Conservation (phyloP, 2,888 invertebrate genomes). For the Drosophila flavopinicola region DNA sequence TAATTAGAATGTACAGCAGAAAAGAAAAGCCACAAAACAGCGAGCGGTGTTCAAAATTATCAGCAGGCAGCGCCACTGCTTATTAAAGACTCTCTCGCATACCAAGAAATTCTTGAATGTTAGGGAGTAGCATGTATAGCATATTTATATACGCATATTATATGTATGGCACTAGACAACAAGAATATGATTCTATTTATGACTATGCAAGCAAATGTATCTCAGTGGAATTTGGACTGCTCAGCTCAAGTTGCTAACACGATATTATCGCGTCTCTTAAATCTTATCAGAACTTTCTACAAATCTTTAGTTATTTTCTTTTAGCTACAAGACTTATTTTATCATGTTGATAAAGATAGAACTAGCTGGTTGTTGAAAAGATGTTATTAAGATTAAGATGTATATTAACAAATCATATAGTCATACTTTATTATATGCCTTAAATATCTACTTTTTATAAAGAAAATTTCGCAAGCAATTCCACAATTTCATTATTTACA, state of each 20-base stretch:
- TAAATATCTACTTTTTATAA: too few relatives aligned
- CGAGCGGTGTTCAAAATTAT: constrained; percentile 49
- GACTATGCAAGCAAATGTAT: neutral
- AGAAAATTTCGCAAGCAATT: too few relatives aligned
- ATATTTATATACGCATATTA: neutral
- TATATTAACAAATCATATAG: too few relatives aligned
- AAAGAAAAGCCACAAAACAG: constrained; percentile 25
- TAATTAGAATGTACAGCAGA: constrained; percentile 57
- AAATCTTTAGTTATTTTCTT: constrained; percentile 3
- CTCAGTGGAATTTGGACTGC: neutral
- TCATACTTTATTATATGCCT: too few relatives aligned
- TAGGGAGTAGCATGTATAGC: neutral
- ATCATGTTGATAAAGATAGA: too few relatives aligned
- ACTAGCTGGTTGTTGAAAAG: too few relatives aligned
- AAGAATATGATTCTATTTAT: constrained; percentile 3
- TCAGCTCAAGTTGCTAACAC: neutral
- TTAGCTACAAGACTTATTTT: neutral
- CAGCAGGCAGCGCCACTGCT: constrained; percentile 33
- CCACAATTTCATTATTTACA: too few relatives aligned
- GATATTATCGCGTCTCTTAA: neutral
- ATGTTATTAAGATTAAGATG: too few relatives aligned
- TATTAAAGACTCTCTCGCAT: constrained; percentile 8
- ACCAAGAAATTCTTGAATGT: constrained; percentile 5
- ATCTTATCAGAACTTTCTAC: neutral
- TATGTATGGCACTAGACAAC: constrained; percentile 13